Evolutionary conservation across 2,797 vertebrate species (phyloP), one percentile per base, ranked within the genome.

Genomic region (Aulostomus chinensis): DNA sequence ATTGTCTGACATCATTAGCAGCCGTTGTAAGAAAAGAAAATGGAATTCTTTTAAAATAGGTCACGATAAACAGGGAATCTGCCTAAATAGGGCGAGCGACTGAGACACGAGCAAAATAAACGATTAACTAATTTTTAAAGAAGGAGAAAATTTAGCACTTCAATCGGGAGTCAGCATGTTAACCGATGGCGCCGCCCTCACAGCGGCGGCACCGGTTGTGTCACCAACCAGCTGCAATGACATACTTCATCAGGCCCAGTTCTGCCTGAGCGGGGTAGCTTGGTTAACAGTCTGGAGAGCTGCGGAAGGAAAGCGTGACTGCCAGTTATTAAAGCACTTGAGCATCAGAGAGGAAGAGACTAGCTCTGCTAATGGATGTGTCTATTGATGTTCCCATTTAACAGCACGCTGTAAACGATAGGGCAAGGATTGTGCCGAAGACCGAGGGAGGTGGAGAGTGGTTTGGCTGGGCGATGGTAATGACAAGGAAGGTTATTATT

Each of bases 301-400:
- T 13, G 18, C 58, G 51, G 40, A 50, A 37, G 16, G 14, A 54
- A 28, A 18, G 50, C 26, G 41, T 24, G 45, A 9, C 24, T 4
- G 31, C 4, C 4, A 13, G 58, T 73, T 83, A 76, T 87, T 78
- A 84, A 82, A 82, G 69, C 73, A 71, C 84, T 87, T 67, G 69
- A 74, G 58, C 79, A 70, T 79, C 75, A 67, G 62, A 73, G 78
- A 77, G 62, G 67, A 68, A 80, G 41, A 49, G 75, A 75, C 75
- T 64, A 7, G 21, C 52, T 10, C 73, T 43, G 72, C 74, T 87
- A 88, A 86, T 86, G 87, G 84, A 76, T 65, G 65, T 70, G 68
- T 81, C 77, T 85, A 84, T 86, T 76, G 77, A 87, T 86, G 86
- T 81, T 80, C 77, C 84, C 74, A 72, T 84, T 90, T 80, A 80